Evolutionary conservation across 2,888 invertebrate species (phyloP).

Genomic region (Leptarthrus brevirostris): DNA sequence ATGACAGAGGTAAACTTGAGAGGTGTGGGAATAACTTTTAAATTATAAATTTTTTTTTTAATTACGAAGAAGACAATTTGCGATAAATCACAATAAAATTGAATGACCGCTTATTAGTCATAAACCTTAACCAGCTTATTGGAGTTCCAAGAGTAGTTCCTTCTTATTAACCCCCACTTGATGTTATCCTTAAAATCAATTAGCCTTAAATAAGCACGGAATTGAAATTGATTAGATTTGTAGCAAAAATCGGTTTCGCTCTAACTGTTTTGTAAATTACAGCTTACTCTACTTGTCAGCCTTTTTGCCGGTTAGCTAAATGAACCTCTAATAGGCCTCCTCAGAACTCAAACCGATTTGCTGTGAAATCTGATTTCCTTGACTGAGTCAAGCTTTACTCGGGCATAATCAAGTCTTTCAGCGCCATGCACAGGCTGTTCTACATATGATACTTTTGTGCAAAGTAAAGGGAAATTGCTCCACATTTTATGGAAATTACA

Average conservation of each 20-base stretch:
- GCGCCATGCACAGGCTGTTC: not conserved
- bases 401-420: constrained; percentile 6
- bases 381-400: constrained; percentile 3
- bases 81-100: too few relatives aligned
- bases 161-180: too few relatives aligned
- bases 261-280: not conserved
- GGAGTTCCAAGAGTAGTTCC: too few relatives aligned
- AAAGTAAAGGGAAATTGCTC: constrained; percentile 29
- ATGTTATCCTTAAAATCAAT: too few relatives aligned
- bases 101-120: too few relatives aligned
- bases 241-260: not conserved
- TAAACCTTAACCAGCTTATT: too few relatives aligned
- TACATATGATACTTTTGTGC: constrained; percentile 13
- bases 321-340: not conserved
- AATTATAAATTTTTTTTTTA: too few relatives aligned
- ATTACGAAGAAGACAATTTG: too few relatives aligned
- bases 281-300: not conserved
- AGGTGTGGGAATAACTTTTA: too few relatives aligned
- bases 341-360: not conserved
- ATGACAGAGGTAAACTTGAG: too few relatives aligned
- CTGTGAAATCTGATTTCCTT: constrained; percentile 7
- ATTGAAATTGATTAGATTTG: not conserved
- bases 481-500: constrained; percentile 48
- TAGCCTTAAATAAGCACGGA: too few relatives aligned
- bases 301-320: not conserved